phyloP scores from a whole-genome alignment of 2,797 vertebrate genomes.

The Amblyopsis hoosieri region DNA sequence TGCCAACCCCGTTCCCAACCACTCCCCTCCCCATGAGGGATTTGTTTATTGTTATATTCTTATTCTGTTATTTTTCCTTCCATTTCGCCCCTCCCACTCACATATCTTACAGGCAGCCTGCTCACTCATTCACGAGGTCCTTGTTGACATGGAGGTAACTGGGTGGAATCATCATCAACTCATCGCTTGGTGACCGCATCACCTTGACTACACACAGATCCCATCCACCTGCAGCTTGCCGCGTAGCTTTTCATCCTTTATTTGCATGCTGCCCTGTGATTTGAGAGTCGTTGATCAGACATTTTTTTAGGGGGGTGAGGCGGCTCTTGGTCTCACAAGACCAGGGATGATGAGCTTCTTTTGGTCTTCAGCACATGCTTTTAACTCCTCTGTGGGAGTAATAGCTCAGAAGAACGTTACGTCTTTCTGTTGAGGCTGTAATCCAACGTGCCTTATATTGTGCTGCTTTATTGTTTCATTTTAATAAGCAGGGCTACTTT shows the following conservation, averaged over 20 bases:
- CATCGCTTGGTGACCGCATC: slow-evolving; percentile 15
- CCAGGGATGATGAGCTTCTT: slow-evolving; percentile 5
- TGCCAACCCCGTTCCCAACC: slow-evolving; percentile 6
- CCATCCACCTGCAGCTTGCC: too few relatives aligned
- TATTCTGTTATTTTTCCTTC: slow-evolving; percentile 50
- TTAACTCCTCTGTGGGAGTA: slow-evolving; percentile 14
- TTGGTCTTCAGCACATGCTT: slow-evolving; percentile 11
- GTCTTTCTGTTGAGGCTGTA: slow-evolving; percentile 1
- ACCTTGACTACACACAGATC: too few relatives aligned
- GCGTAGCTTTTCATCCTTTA: neutral
- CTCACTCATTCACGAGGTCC: slow-evolving; percentile 72
- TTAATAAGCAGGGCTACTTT: too few relatives aligned
- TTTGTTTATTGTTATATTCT: slow-evolving; percentile 22
- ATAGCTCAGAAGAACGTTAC: neutral
- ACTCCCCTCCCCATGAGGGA: slow-evolving; percentile 40
- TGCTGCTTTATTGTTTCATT: too few relatives aligned
- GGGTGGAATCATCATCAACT: neutral
- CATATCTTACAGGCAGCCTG: slow-evolving; percentile 46
- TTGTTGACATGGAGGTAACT: slow-evolving; percentile 49
- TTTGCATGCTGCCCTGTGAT: slow-evolving; percentile 35
- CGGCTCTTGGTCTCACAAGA: slow-evolving; percentile 15
- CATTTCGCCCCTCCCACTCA: slow-evolving; percentile 42
- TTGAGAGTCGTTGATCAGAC: slow-evolving; percentile 3
- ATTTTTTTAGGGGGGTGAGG: slow-evolving; percentile 7
- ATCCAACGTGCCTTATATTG: neutral